Base-by-base conservation (phyloP, 2,888 invertebrate genomes). In the Laothoe populi region DNA sequence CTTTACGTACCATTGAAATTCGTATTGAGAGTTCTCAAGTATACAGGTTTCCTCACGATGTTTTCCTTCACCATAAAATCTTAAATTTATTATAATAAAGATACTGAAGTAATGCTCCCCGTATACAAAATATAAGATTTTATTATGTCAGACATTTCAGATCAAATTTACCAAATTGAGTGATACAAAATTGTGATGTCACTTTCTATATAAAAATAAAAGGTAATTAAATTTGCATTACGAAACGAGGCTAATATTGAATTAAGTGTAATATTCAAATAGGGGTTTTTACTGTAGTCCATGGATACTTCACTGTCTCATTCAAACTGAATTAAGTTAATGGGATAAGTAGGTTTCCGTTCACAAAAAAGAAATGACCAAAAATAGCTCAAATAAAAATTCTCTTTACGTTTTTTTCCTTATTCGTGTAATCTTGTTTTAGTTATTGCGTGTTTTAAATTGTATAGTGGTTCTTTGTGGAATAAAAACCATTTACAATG, bases 221-320 rank as follows among this genome's bases (percentile, higher is more conserved):
- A 24, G 38, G 7, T 53, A 42, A 42, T 49, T 26, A 40, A 60
- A 60, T 48, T 40, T 45, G 16, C 62, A 61, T 64, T 61, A 58
- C 23, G 48, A 49, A 21, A 16, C 21, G 13, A 31, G 57, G 24
- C 45, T 46, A 45, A 38, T 57, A 63, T 60, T 57, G 45, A 57
- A 63, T 60, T 60, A 60, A 23, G 24, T 44, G 38, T 46, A 57
- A 45, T 53, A 63, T 63, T 70, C 64, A 68, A 70, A 71, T 70
- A 69, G 67, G 65, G 61, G 64, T 64, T 67, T 69, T 69, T 70
- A 69, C 65, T 66, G 63, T 62, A 59, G 61, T 67, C 63, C 35
- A 45, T 63, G 60, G 57, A 60, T 60, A 60, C 46, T 63, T 46
- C 57, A 57, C 35, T 58, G 60, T 60, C 63, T 63, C 60, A 23